Percentiles rank a stretch among this genome's conserved stretches.
phyloP scores from a whole-genome alignment of 2,113 vertebrate genomes.

The Limanda limanda region DNA sequence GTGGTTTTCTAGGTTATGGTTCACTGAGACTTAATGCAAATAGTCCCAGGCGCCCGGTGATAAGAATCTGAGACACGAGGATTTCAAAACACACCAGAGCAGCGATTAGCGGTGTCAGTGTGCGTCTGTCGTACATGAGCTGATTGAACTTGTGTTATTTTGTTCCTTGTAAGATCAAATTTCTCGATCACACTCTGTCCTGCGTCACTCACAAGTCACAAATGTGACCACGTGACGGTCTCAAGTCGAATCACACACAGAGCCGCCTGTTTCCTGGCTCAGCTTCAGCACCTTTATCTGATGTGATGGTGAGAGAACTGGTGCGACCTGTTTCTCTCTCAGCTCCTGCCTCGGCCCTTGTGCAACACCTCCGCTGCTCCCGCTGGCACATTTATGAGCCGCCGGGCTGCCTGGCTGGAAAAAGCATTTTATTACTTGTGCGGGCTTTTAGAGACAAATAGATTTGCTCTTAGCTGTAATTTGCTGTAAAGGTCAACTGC shows the following conservation, averaged over 20 bases:
- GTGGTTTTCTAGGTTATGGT: background rate
- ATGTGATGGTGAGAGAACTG: slow-evolving; percentile 39
- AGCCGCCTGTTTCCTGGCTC: slow-evolving; percentile 15
- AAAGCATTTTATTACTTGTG: slow-evolving; percentile 6
- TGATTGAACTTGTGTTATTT: background rate
- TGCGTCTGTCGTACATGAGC: background rate
- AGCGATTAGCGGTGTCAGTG: background rate
- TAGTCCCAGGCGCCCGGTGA: background rate
- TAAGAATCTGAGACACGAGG: slow-evolving; percentile 45
- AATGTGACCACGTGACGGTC: background rate
- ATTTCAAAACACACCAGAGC: background rate
- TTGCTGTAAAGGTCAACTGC: slow-evolving; percentile 1
- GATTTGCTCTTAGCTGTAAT: slow-evolving; percentile 29
- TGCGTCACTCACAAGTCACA: background rate
- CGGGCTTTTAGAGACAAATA: slow-evolving; percentile 18
- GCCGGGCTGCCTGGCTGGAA: background rate
- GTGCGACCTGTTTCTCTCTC: slow-evolving; percentile 62
- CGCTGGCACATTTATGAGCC: slow-evolving; percentile 3
- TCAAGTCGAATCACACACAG: slow-evolving; percentile 20
- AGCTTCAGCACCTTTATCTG: slow-evolving; percentile 39
- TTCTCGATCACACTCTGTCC: background rate
- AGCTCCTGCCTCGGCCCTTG: slow-evolving; percentile 21
- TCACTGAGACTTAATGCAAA: slow-evolving; percentile 7
- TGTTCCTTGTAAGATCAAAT: too few relatives aligned
- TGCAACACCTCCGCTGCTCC: slow-evolving; percentile 24